phyloP scores from a whole-genome alignment of 2,888 invertebrate species.

The Napeogenes inachia region DNA sequence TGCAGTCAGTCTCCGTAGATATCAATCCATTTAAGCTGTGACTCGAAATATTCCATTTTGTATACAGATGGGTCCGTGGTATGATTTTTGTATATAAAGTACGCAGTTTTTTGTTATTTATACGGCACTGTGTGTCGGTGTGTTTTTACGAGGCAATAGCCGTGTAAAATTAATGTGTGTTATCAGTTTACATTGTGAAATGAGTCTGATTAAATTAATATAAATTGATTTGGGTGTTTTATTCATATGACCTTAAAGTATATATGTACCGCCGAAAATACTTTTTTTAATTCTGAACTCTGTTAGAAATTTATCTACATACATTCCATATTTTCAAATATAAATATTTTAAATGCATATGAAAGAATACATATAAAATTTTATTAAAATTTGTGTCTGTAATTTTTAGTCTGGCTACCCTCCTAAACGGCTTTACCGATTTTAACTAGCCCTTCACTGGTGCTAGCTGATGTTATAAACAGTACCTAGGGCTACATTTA shows the following conservation, averaged over 20 bases:
- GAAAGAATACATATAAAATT: too few relatives aligned
- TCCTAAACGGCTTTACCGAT: too few relatives aligned
- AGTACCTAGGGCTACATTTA: too few relatives aligned
- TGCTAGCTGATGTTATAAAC: too few relatives aligned
- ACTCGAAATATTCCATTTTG: constrained; percentile 56
- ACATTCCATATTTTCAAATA: too few relatives aligned
- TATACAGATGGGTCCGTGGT: constrained; percentile 24
- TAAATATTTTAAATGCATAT: too few relatives aligned
- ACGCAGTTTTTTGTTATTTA: constrained; percentile 33
- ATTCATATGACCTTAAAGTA: constrained; percentile 5
- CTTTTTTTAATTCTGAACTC: too few relatives aligned
- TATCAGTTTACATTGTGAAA: constrained; percentile 72
- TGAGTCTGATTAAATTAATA: constrained; percentile 74
- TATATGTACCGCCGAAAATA: too few relatives aligned
- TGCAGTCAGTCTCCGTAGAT: constrained; percentile 13
- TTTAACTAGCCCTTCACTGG: too few relatives aligned
- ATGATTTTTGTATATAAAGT: constrained; percentile 37
- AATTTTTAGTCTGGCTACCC: too few relatives aligned
- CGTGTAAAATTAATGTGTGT: constrained; percentile 48
- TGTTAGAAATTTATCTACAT: neutral
- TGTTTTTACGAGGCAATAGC: constrained; percentile 24
- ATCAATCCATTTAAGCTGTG: constrained; percentile 37
- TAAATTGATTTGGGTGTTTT: constrained; percentile 22
- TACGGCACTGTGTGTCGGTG: constrained; percentile 41
- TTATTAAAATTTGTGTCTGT: too few relatives aligned